Evolutionary conservation across 1,140 invertebrate genomes (phyloP).

Genomic region (Copidosoma floridanum): DNA sequence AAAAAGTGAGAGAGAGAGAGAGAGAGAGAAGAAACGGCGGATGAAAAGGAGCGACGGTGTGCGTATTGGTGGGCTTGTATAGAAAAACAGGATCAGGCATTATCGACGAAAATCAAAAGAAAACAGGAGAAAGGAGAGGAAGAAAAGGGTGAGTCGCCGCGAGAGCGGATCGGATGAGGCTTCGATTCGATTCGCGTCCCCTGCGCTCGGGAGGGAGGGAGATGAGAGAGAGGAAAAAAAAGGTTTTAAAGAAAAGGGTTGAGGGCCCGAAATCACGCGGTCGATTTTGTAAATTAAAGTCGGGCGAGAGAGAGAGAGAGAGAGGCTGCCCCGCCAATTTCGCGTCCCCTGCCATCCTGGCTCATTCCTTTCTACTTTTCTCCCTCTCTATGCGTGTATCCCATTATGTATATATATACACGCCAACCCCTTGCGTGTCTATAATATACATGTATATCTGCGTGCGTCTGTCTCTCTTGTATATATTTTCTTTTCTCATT

Average conservation of each 20-base stretch:
- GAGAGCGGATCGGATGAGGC: slow-evolving; percentile 2
- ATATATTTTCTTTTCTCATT: too few relatives aligned
- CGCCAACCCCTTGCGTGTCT: neutral
- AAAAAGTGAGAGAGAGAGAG: neutral
- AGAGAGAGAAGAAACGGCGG: neutral
- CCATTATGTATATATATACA: too few relatives aligned
- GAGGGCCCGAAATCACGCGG: slow-evolving; percentile 23
- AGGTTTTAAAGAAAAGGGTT: too few relatives aligned
- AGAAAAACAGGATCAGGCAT: slow-evolving; percentile 5
- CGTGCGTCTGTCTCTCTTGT: too few relatives aligned
- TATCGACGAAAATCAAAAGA: slow-evolving; percentile 4
- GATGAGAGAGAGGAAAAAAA: too few relatives aligned
- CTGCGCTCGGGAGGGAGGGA: neutral
- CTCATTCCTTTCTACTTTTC: slow-evolving; percentile 13
- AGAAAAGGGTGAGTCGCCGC: slow-evolving; percentile 4
- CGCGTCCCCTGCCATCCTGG: too few relatives aligned
- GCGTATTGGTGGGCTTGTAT: too few relatives aligned
- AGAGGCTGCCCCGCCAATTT: slow-evolving; percentile 21
- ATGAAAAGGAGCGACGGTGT: too few relatives aligned
- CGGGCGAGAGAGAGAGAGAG: too few relatives aligned
- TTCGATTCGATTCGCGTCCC: slow-evolving; percentile 17
- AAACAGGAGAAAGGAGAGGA: slow-evolving; percentile 9
- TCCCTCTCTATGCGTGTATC: slow-evolving; percentile 2
- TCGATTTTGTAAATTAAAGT: slow-evolving; percentile 29
- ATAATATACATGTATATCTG: too few relatives aligned